These are phyloP conservation scores for Griposia aprilina DNA, from an alignment of 2,888 invertebrate species.

Conservation along the genomic window DNA sequence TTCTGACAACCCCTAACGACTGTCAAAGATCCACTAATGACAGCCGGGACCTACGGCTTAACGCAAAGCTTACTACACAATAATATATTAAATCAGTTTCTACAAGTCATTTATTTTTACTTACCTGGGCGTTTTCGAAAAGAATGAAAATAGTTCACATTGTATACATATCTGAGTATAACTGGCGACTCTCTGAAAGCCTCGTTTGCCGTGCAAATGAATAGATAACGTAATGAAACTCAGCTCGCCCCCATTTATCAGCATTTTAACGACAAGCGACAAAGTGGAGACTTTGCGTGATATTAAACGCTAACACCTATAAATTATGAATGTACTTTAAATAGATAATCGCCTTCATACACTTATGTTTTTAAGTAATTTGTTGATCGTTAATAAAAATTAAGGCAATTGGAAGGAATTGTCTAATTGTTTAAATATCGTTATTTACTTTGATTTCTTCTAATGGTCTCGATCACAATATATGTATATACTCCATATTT, in stretches of 20 bases:
- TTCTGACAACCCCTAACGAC: not conserved
- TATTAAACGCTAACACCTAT: constrained; percentile 38
- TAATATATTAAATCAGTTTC: not conserved
- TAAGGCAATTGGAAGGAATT: not conserved
- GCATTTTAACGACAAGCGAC: constrained; percentile 67
- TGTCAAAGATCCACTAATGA: not conserved
- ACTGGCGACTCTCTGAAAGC: constrained; percentile 44
- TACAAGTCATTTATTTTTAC: constrained; percentile 18
- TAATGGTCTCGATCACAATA: constrained; percentile 25
- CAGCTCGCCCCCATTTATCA: constrained; percentile 68
- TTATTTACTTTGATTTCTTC: constrained; percentile 37
- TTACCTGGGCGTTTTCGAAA: not conserved
- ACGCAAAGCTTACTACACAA: not conserved
- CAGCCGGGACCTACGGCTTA: not conserved
- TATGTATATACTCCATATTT: constrained; percentile 24
- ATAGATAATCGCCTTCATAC: constrained; percentile 15
- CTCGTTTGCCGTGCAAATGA: constrained; percentile 64
- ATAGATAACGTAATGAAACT: constrained; percentile 71
- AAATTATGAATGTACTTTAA: constrained; percentile 11
- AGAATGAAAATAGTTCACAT: constrained; percentile 35
- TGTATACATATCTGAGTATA: constrained; percentile 42
- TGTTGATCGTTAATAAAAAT: constrained; percentile 11
- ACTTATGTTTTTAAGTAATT: constrained; percentile 23
- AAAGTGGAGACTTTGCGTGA: constrained; percentile 60
- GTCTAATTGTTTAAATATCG: constrained; percentile 16